Percentiles rank a stretch among this genome's conserved stretches.
Evolutionary conservation across 2,113 vertebrate genomes (phyloP).

Genomic region (Monopterus albus): DNA sequence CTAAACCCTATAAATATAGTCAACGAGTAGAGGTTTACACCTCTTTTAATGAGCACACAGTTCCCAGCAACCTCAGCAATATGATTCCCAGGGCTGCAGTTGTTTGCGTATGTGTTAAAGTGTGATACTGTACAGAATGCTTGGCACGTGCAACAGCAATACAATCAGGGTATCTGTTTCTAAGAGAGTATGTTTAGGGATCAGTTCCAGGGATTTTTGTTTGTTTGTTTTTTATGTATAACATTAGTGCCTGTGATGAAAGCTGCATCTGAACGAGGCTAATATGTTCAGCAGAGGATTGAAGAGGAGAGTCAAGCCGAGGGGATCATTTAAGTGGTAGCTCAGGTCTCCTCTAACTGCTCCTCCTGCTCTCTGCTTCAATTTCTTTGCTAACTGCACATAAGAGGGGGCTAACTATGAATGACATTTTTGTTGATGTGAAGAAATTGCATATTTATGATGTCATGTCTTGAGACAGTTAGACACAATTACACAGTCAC

Average conservation of each 20-base stretch:
- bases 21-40: slow-evolving; percentile 14
- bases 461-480: slow-evolving; percentile 25
- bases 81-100: slow-evolving; percentile 14
- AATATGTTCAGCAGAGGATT: slow-evolving; percentile 72
- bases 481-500: slow-evolving; percentile 29
- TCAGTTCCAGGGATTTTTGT: too few relatives aligned
- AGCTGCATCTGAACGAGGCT: slow-evolving; percentile 73
- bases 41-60: slow-evolving; percentile 31
- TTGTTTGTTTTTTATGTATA: slow-evolving; percentile 43
- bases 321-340: slow-evolving; percentile 51
- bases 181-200: slow-evolving; percentile 29
- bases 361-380: slow-evolving; percentile 18
- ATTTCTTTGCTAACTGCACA: slow-evolving; percentile 15
- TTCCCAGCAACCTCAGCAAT: slow-evolving; percentile 6
- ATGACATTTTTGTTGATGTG: slow-evolving; percentile 29
- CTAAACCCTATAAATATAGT: slow-evolving; percentile 18
- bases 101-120: slow-evolving; percentile 3
- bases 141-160: slow-evolving; percentile 7
- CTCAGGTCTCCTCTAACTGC: slow-evolving; percentile 35
- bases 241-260: slow-evolving; percentile 67
- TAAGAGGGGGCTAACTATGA: slow-evolving; percentile 12
- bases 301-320: slow-evolving; percentile 44
- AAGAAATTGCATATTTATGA: slow-evolving; percentile 21
- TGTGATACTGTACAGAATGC: neutral
- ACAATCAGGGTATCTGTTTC: slow-evolving; percentile 35